These are phyloP conservation scores for Uria aalge DNA, from an alignment of 2,113 vertebrate genomes.

Conservation along the genomic window DNA sequence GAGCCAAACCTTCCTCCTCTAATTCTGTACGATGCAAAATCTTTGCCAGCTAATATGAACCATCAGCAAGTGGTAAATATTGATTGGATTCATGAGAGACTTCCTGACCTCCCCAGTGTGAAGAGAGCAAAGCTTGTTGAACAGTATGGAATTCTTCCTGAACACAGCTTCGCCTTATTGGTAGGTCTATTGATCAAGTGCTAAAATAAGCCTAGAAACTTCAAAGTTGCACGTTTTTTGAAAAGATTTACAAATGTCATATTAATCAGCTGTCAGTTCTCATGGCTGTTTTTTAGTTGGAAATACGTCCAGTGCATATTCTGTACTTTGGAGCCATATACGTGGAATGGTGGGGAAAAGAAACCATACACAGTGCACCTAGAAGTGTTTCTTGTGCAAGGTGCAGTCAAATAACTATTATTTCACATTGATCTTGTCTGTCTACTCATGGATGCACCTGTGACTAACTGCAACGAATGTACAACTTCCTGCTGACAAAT, in stretches of 20 bases:
- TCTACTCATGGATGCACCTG: background rate
- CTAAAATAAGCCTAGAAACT: background rate
- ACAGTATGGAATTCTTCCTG: slow-evolving; percentile 84
- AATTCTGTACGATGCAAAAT: slow-evolving; percentile 81
- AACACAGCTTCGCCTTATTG: slow-evolving; percentile 89
- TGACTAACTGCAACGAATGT: background rate
- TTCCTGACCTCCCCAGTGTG: slow-evolving; percentile 89
- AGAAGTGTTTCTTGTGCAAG: background rate
- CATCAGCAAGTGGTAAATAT: slow-evolving; percentile 84
- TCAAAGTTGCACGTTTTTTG: background rate
- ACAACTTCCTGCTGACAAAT: background rate
- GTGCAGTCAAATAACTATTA: background rate
- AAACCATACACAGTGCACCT: background rate
- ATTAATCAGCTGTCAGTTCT: background rate
- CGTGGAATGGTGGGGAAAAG: background rate
- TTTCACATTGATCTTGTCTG: slow-evolving; percentile 11
- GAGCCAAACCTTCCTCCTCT: slow-evolving; percentile 98
- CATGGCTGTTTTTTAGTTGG: background rate
- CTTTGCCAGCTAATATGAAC: slow-evolving; percentile 73
- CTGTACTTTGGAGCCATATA: background rate
- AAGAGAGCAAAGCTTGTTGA: slow-evolving; percentile 84
- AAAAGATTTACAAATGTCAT: background rate
- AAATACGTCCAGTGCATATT: background rate
- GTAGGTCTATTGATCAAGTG: slow-evolving; percentile 74
- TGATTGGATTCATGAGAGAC: slow-evolving; percentile 77